phyloP scores from a whole-genome alignment of 1,140 invertebrate species.

The Brachionus angularis region DNA sequence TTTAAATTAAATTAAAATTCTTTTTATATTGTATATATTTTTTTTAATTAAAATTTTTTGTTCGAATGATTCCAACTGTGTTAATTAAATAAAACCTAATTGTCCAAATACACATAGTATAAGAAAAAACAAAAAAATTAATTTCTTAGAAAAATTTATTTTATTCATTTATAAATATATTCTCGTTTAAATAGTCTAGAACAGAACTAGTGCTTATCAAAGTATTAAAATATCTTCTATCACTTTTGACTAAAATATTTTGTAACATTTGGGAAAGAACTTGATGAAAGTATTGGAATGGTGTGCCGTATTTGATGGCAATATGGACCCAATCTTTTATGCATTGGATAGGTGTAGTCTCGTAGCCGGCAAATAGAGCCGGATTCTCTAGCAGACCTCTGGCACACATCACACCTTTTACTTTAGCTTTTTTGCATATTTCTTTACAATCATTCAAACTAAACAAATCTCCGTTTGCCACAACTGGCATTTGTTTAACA shows the following conservation, averaged over 20 bases:
- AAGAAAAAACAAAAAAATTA: neutral
- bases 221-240: slow-evolving; percentile 73
- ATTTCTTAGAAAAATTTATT: neutral
- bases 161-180: slow-evolving; percentile 48
- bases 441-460: slow-evolving; percentile 66
- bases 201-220: slow-evolving; percentile 68
- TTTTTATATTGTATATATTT: too few species aligned
- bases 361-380: slow-evolving; percentile 71
- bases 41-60: too few species aligned
- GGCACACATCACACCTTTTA: slow-evolving; percentile 78
- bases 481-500: slow-evolving; percentile 69
- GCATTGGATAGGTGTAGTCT: slow-evolving; percentile 69
- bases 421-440: slow-evolving; percentile 67
- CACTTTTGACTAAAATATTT: slow-evolving; percentile 67
- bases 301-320: slow-evolving; percentile 62
- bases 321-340: slow-evolving; percentile 77
- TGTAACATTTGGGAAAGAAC: slow-evolving; percentile 90
- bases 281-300: slow-evolving; percentile 80
- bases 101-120: too few species aligned
- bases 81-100: too few species aligned
- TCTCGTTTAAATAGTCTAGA: slow-evolving; percentile 66
- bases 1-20: too few species aligned
- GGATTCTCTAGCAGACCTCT: slow-evolving; percentile 84
- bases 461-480: slow-evolving; percentile 85
- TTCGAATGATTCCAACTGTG: too few species aligned